A percentile compares a stretch with the other conserved stretches of the same genome.
Conservation (phyloP, 2,797 vertebrate genomes). For the Poeciliopsis presidionis region DNA sequence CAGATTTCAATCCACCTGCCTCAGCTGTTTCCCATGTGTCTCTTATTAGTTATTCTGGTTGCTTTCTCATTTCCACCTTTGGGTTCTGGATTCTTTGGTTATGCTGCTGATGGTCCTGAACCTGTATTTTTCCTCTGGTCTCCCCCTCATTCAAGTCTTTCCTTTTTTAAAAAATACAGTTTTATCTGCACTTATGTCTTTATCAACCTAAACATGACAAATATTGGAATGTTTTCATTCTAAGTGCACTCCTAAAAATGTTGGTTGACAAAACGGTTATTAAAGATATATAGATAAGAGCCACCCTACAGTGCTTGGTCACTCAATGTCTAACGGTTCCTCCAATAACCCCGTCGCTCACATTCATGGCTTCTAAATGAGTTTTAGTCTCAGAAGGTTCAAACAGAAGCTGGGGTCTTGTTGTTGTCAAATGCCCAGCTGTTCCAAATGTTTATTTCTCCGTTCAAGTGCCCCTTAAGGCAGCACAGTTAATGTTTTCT, state of each 20-base stretch:
- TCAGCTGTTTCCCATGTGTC: background rate
- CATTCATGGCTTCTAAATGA: constrained; percentile 38
- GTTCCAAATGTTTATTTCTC: constrained; percentile 43
- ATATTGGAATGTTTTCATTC: background rate
- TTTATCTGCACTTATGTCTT: background rate
- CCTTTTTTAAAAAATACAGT: background rate
- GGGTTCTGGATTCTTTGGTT: background rate
- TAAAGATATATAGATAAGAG: constrained; percentile 36
- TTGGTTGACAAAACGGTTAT: constrained; percentile 11
- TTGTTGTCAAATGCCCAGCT: constrained; percentile 22
- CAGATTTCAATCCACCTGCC: background rate
- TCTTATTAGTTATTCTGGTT: background rate
- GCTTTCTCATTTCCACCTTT: background rate
- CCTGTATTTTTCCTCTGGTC: background rate
- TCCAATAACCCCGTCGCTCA: constrained; percentile 22
- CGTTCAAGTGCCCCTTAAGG: constrained; percentile 43
- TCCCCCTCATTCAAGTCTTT: background rate
- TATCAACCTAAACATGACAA: background rate
- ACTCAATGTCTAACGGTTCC: constrained; percentile 44
- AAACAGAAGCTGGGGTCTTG: constrained; percentile 44
- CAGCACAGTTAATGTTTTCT: constrained; percentile 58
- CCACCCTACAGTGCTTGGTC: constrained; percentile 27
- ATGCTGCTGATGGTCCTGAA: background rate
- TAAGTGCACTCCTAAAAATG: background rate
- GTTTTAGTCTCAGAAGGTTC: constrained; percentile 23